Base-by-base conservation (phyloP, 53 echinoderm and acorn worm genomes). In the Zoroaster sp. region DNA sequence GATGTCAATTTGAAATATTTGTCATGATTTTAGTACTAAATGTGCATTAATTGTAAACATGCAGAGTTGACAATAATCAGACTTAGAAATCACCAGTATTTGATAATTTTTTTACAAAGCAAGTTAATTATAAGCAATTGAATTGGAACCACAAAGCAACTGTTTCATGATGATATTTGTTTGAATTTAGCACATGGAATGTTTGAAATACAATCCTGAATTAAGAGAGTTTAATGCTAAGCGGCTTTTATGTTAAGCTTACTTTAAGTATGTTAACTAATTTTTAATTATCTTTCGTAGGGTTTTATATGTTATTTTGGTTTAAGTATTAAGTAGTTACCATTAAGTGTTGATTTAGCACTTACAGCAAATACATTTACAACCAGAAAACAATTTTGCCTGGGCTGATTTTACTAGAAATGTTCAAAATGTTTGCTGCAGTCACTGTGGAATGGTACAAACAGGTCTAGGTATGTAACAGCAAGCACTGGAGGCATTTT, bases 201-300 rank as follows among this genome's bases (percentile, higher is more conserved):
- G 82, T 32, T 82, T 7, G 82, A 82, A 66, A 68, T 31, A 67
- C 41, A 68, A 43, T 82, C 68, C 28, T 82, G 40, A 34, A 33
- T 11, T 67, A 14, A 46, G 25, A 3, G 15, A 14, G 68, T 42
- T 34, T 65, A 68, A 35, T 33, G 31, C 15, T 68, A 32, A 42
- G 82, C 82, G 68, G 68, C 82, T 82, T 67, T 82, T 82, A 82
- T 67, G 82, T 82, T 82, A 21, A 82, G 28, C 7, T 68, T 68
- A 79, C n/a, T 42, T 68, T 28, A 33, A 82, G 69, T 63, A 80
- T 4, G 35, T 51, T 35, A 77, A 77, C 40, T 67, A 28, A 43
- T 8, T 80, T 40, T 80, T 65, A 37, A 10, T 36, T 66, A 54
- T 66, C 41, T 25, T 30, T 7, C 40, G 43, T 18, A 67, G 25